phyloP scores from a whole-genome alignment of 2,888 invertebrate genomes.

The Saturnia pavonia region DNA sequence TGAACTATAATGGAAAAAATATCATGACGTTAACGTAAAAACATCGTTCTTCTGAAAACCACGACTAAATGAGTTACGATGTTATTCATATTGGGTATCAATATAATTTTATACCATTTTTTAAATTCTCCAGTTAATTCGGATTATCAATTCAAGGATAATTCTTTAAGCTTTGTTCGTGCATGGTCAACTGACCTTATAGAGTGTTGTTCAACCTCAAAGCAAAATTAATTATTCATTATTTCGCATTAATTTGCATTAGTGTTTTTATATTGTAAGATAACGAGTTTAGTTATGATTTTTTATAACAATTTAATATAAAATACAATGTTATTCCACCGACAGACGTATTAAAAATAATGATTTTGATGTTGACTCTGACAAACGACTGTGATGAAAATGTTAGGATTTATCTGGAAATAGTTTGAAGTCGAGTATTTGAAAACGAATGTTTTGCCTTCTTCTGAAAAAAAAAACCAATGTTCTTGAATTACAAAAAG shows the following conservation, averaged over 20 bases:
- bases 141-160: constrained; percentile 14
- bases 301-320: constrained; percentile 22
- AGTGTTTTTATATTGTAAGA: constrained; percentile 37
- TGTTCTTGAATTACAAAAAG: no score
- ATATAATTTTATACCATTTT: neutral
- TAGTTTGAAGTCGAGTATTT: neutral
- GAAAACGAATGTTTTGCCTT: neutral
- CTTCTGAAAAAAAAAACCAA: no score
- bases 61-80: no score
- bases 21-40: no score
- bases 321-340: neutral
- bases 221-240: constrained; percentile 61
- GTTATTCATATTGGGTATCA: neutral
- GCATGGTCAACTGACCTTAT: constrained; percentile 48
- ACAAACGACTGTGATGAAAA: no score
- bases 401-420: neutral
- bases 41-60: no score
- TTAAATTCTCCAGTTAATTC: constrained; percentile 11
- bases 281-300: constrained; percentile 32
- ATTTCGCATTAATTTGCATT: constrained; percentile 53
- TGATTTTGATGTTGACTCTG: neutral
- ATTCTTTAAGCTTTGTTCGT: constrained; percentile 34
- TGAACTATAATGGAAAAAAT: no score
- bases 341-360: neutral
- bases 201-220: constrained; percentile 39